Evolutionary conservation across 2,888 invertebrate species (phyloP).

Genomic region (Escarpia spicata): DNA sequence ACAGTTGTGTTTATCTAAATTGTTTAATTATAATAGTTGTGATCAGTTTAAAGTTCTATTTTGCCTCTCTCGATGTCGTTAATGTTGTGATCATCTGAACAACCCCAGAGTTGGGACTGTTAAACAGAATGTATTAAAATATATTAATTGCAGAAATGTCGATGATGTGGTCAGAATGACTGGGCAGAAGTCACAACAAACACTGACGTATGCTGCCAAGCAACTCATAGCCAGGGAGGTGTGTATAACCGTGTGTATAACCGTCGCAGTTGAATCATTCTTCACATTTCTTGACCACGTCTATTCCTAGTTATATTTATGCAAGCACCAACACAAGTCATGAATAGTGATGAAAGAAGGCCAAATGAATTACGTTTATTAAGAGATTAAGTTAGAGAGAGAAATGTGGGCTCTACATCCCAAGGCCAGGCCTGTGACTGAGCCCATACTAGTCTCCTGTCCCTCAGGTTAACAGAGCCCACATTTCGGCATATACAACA

Average conservation of each 20-base stretch:
- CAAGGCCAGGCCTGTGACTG: no score
- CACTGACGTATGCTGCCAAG: conserved; percentile 76
- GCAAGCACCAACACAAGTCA: no score
- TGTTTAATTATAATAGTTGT: background rate
- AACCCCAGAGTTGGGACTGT: background rate
- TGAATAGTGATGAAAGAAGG: no score
- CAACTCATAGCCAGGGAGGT: conserved; percentile 83
- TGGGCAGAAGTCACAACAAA: conserved; percentile 62
- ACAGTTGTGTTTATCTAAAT: background rate
- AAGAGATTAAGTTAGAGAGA: no score
- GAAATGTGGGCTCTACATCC: no score
- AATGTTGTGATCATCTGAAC: background rate
- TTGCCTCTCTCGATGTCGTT: background rate
- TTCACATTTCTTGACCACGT: background rate
- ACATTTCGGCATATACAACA: no score
- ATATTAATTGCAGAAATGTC: conserved; percentile 70
- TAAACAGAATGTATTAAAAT: conserved; percentile 13
- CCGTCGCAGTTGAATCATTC: background rate
- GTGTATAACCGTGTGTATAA: conserved; percentile 21
- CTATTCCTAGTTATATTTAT: no score
- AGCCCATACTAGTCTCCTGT: no score
- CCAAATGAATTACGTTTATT: no score
- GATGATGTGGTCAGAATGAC: conserved; percentile 73
- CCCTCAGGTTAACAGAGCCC: no score
- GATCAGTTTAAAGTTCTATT: background rate